A percentile compares a stretch with the other conserved stretches of the same genome.
Conservation (phyloP, 2,888 invertebrate genomes). For the Polyommatus iphigenia region DNA sequence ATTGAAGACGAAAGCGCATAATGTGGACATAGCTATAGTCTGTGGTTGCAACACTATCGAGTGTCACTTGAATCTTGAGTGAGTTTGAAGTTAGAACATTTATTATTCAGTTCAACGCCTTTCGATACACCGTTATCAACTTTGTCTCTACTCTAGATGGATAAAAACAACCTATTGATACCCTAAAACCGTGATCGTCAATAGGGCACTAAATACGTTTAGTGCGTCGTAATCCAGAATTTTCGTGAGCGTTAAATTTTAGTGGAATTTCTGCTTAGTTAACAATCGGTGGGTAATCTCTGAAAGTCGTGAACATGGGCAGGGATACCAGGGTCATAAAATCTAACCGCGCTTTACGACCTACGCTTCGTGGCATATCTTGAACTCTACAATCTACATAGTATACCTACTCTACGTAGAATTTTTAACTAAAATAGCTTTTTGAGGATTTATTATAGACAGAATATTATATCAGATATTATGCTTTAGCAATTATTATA, state of each 20-base stretch:
- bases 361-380: conserved; percentile 31
- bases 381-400: neutral
- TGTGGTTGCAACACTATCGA: neutral
- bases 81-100: neutral
- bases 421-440: neutral
- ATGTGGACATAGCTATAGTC: too few species aligned
- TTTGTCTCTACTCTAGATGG: neutral
- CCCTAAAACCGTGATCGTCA: conserved; percentile 31
- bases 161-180: neutral
- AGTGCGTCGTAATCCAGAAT: conserved; percentile 29
- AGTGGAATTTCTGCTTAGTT: conserved; percentile 61
- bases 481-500: too few species aligned
- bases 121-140: neutral
- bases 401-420: neutral
- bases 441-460: neutral
- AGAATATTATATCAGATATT: too few species aligned
- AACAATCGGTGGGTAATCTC: conserved; percentile 47
- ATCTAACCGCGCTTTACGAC: conserved; percentile 62
- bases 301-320: conserved; percentile 52
- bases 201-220: conserved; percentile 29
- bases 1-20: too few species aligned
- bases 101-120: neutral
- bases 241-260: conserved; percentile 47
- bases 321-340: conserved; percentile 51
- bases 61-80: neutral